Base-by-base conservation (phyloP, 2,888 invertebrate species). In the Dryocosmus kuriphilus region DNA sequence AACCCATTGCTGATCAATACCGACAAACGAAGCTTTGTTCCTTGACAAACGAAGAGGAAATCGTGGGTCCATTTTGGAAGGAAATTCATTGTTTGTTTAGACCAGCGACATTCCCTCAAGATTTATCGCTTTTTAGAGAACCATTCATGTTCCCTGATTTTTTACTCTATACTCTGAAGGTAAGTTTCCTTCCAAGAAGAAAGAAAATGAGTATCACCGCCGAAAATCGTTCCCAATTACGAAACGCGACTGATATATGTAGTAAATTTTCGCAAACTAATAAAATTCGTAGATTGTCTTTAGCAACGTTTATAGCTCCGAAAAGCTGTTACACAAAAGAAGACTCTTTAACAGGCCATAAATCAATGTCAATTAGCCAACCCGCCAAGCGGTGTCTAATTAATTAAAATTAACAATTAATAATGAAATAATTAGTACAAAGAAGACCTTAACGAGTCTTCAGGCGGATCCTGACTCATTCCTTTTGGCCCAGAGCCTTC, bases 361-460 rank as follows among this genome's bases (percentile, higher is more conserved):
- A 91, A 91, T 91, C 91, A 91, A 46, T 46, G 41, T 14, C 90
- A 91, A 90, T 91, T 91, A 91, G 86, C 77, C 79, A 77, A 81
- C 77, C 79, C 82, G 78, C 81, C 78, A 73, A 73, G 62, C 75
- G 63, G 75, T 74, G 80, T 75, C 86, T 85, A 85, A 89, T 89
- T 89, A 89, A 90, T 91, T 90, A 89, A 88, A 88, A 89, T 90
- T 88, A 90, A 91, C 88, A 88, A 90, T 90, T 89, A 88, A 89
- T 90, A 89, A 88, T 88, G 88, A 86, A 87, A 86, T 85, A 86
- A 87, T 86, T 83, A 85, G 82, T 74, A 82, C 63, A 80, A 76
- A 78, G 76, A 79, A 74, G 78, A 75, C 79, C 76, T 83, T 80
- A 60, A 77, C 82, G 76, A 83, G 77, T 79, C 77, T 79, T 79